Evolutionary conservation across 1,140 invertebrate genomes (phyloP).

Genomic region (Drosophila cardini): DNA sequence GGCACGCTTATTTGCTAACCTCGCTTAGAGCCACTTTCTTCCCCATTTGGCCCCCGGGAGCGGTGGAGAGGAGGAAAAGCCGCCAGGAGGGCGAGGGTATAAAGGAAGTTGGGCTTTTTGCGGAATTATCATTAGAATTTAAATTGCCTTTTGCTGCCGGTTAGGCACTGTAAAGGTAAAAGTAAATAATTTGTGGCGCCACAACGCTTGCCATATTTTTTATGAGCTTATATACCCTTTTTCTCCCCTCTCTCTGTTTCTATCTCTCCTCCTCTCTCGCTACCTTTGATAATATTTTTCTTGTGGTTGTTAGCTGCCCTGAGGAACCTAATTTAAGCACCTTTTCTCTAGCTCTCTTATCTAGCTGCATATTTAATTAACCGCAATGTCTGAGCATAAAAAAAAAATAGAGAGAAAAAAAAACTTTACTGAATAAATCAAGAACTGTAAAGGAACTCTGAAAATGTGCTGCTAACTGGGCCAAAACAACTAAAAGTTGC

Average conservation of each 20-base stretch:
- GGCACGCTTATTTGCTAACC: slow-evolving; percentile 79
- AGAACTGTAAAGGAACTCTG: slow-evolving; percentile 30
- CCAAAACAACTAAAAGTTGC: slow-evolving; percentile 49
- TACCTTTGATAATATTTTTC: slow-evolving; percentile 7
- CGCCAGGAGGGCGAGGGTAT: slow-evolving; percentile 8
- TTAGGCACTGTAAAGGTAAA: slow-evolving; percentile 45
- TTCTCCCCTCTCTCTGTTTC: slow-evolving; percentile 45
- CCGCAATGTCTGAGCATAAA: slow-evolving; percentile 51
- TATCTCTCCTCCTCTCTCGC: not conserved
- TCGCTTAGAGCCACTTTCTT: slow-evolving; percentile 61
- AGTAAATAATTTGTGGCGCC: slow-evolving; percentile 78
- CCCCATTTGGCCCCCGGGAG: slow-evolving; percentile 8
- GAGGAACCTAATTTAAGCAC: slow-evolving; percentile 59
- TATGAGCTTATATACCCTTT: slow-evolving; percentile 79
- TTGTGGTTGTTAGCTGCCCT: slow-evolving; percentile 8
- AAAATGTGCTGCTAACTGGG: slow-evolving; percentile 48
- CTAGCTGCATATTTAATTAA: slow-evolving; percentile 79
- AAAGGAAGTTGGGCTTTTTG: slow-evolving; percentile 40
- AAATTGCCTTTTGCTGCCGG: slow-evolving; percentile 74
- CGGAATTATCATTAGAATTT: slow-evolving; percentile 81
- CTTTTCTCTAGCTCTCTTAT: slow-evolving; percentile 75
- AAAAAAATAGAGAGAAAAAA: slow-evolving; percentile 11
- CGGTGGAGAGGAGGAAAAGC: not conserved
- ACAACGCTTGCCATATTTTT: slow-evolving; percentile 75
- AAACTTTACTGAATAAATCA: slow-evolving; percentile 30